Base-by-base conservation (phyloP, 2,113 vertebrate genomes). In the Monopterus albus region DNA sequence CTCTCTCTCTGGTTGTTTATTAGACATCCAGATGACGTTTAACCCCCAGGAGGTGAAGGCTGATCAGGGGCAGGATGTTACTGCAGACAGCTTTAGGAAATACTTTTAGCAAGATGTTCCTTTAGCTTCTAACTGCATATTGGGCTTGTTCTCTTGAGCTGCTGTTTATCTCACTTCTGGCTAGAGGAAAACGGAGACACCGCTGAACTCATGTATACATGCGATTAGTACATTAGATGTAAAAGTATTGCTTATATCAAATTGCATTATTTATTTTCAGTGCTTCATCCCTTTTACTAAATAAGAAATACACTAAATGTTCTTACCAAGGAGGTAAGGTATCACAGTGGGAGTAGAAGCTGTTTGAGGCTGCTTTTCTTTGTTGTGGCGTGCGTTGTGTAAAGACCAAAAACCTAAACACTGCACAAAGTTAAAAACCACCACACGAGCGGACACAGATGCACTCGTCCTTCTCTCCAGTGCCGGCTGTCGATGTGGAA, bases 401-500 rank as follows among this genome's bases (percentile, higher is more conserved):
- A 0, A 55, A 39, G 18, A 17, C 47, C 4, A 20, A 53, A 43
- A 57, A 25, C 26, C 6, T 25, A 59, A 73, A 57, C 40, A 58
- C 12, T 46, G 38, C 43, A 67, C 59, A 64, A 72, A 75, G 59
- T 59, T 69, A 40, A 75, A 71, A 81, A 81, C 56, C 77, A 11
- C 43, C 61, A 71, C 63, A 73, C 53, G 31, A 75, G 66, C 53
- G 65, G 57, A 64, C 63, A 53, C 40, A 66, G 70, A 72, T 43
- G 23, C 52, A 39, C 52, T 64, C 13, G 28, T 75, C 70, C 31
- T 73, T 69, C 67, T 79, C 76, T 38, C 64, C 74, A 31, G 78
- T 71, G 86, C 87, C 93, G 92, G 92, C 92, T 93, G 93, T 92
- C 84, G 79, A 65, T 77, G 88, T 88, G 85, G 88, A 90, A 90